A percentile compares a stretch with the other conserved stretches of the same genome.
phyloP scores from a whole-genome alignment of 1,140 invertebrate species.

The Pseudomyrmex cubaensis region DNA sequence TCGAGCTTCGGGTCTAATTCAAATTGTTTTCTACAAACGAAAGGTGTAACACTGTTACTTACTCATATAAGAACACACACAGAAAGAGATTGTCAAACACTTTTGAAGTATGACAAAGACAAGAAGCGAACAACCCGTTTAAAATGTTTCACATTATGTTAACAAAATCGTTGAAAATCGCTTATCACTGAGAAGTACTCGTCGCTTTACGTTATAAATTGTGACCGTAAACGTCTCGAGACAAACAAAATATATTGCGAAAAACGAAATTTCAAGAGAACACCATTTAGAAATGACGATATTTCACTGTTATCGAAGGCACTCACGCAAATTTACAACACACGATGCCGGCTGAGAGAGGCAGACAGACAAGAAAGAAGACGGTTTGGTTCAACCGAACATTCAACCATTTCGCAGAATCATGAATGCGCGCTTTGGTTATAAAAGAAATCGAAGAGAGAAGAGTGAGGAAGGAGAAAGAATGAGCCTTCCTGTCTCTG shows the following conservation, averaged over 20 bases:
- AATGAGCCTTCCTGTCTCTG: neutral
- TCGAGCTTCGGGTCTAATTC: slow-evolving; percentile 28
- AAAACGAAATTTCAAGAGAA: slow-evolving; percentile 7
- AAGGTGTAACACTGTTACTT: neutral
- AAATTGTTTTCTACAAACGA: slow-evolving; percentile 21
- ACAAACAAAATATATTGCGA: neutral
- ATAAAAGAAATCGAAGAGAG: slow-evolving; percentile 59
- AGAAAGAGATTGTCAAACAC: neutral
- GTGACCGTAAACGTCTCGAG: too few species aligned
- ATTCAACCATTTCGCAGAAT: slow-evolving; percentile 75
- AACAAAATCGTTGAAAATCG: neutral
- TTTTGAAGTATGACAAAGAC: neutral
- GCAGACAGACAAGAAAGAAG: slow-evolving; percentile 60
- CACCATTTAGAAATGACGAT: neutral
- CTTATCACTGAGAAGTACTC: neutral
- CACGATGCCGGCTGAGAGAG: slow-evolving; percentile 28
- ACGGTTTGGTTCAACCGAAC: slow-evolving; percentile 65
- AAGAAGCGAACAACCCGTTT: neutral
- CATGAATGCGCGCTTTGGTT: slow-evolving; percentile 59
- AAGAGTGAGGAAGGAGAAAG: slow-evolving; percentile 40
- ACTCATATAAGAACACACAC: neutral
- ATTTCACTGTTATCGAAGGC: neutral
- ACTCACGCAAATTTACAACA: slow-evolving; percentile 1
- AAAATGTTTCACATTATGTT: neutral
- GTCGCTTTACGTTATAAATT: neutral